These are phyloP conservation scores for Eupithecia insigniata DNA, from an alignment of 2,888 invertebrate genomes.

Conservation along the genomic window DNA sequence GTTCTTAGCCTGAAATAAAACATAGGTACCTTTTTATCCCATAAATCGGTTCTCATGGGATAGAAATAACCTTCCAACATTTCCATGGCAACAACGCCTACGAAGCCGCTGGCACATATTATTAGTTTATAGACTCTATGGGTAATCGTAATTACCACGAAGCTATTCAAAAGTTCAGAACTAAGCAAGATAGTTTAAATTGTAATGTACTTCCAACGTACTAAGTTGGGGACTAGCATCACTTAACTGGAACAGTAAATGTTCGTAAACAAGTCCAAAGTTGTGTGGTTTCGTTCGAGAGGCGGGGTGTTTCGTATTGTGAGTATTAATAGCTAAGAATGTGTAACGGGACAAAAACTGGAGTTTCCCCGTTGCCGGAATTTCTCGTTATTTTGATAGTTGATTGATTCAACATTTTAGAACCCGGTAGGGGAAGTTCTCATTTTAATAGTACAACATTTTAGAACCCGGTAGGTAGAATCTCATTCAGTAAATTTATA, in stretches of 20 bases:
- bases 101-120: too few relatives aligned
- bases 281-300: constrained; percentile 74
- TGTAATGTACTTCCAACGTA: constrained; percentile 59
- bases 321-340: constrained; percentile 60
- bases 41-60: too few relatives aligned
- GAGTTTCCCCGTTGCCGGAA: neutral
- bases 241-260: constrained; percentile 73
- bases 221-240: constrained; percentile 68
- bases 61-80: too few relatives aligned
- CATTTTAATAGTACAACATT: too few relatives aligned
- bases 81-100: too few relatives aligned
- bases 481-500: too few relatives aligned
- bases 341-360: constrained; percentile 22
- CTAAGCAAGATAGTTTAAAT: constrained; percentile 60
- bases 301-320: constrained; percentile 68
- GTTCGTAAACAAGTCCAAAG: constrained; percentile 78
- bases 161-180: constrained; percentile 49
- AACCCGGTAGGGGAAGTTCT: neutral
- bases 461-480: too few relatives aligned
- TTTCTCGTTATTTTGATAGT: neutral
- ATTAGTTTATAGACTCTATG: constrained; percentile 37
- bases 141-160: constrained; percentile 52
- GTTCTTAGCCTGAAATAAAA: too few relatives aligned
- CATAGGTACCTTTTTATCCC: too few relatives aligned
- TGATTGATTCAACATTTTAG: neutral